phyloP scores from a whole-genome alignment of 1,140 invertebrate genomes.

The Brachionus rubens region DNA sequence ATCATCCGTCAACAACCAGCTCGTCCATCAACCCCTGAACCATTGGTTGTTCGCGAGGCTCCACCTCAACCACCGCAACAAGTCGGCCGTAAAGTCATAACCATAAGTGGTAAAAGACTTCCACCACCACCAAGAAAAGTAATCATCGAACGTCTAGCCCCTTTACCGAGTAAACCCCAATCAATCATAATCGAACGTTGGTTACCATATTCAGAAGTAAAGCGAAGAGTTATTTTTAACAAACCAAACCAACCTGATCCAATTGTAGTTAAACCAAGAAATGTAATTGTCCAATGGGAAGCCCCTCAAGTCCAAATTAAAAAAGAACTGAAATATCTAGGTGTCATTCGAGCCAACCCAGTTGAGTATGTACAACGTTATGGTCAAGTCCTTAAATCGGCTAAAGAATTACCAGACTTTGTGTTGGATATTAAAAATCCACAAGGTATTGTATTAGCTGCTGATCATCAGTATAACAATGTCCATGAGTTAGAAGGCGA shows the following conservation, averaged over 20 bases:
- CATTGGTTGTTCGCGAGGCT: constrained; percentile 9
- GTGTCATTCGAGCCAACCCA: not conserved
- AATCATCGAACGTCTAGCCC: constrained; percentile 15
- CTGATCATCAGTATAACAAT: not conserved
- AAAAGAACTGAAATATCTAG: not conserved
- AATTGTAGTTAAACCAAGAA: not conserved
- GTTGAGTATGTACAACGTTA: not conserved
- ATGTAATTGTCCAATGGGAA: constrained; percentile 28
- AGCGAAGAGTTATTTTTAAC: constrained; percentile 20
- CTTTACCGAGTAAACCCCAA: constrained; percentile 34
- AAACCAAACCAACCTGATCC: not conserved
- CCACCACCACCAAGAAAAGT: constrained; percentile 38
- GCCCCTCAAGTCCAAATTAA: not conserved
- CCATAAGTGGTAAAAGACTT: not conserved
- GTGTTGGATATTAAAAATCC: not conserved
- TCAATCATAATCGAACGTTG: constrained; percentile 27
- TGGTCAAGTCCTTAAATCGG: not conserved
- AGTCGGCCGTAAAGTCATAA: not conserved
- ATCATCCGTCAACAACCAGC: constrained; percentile 20
- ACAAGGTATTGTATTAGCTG: not conserved
- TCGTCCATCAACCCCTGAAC: not conserved
- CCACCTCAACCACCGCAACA: not conserved
- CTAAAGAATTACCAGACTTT: not conserved
- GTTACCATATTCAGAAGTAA: not conserved
- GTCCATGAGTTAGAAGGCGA: constrained; percentile 8